These are phyloP conservation scores for Parapristionchus giblindavisi DNA, from an alignment of 2,888 invertebrate genomes.

Conservation along the genomic window DNA sequence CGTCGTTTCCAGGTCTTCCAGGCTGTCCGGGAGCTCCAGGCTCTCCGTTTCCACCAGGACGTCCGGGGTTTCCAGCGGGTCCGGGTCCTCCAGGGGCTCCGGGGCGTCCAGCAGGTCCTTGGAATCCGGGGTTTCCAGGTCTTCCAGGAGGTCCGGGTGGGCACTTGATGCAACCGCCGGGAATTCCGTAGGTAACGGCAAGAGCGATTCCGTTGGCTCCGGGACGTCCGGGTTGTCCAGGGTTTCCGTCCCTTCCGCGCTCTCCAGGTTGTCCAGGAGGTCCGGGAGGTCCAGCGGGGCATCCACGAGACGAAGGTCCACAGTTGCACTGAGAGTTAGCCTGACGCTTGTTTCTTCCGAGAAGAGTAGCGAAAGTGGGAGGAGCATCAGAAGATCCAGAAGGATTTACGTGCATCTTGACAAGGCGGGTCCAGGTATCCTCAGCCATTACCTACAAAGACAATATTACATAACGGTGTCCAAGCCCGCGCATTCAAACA, in stretches of 20 bases:
- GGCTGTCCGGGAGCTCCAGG: conserved; percentile 41
- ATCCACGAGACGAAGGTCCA: conserved; percentile 37
- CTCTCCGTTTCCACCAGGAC: conserved; percentile 45
- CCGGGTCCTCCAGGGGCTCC: conserved; percentile 45
- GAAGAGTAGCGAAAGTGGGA: conserved; percentile 33
- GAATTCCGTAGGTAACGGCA: conserved; percentile 51
- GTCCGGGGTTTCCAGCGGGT: conserved; percentile 45
- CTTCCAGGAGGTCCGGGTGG: conserved; percentile 49
- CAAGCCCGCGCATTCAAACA: no score
- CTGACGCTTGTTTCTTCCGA: conserved; percentile 37
- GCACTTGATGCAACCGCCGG: conserved; percentile 58
- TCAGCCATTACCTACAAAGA: conserved; percentile 33
- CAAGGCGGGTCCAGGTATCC: conserved; percentile 33
- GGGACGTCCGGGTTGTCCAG: conserved; percentile 49
- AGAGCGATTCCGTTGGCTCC: conserved; percentile 56
- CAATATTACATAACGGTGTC: not conserved
- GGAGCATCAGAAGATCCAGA: conserved; percentile 36
- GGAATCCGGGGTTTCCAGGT: conserved; percentile 44
- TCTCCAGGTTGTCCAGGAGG: conserved; percentile 54
- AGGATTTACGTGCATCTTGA: conserved; percentile 32
- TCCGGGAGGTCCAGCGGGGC: conserved; percentile 59
- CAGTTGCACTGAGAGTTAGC: conserved; percentile 35
- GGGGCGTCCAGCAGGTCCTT: conserved; percentile 42
- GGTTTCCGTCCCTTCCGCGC: conserved; percentile 51
- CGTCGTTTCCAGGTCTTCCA: conserved; percentile 42